Evolutionary conservation across 2,113 vertebrate species (phyloP), one percentile per base, ranked within the genome.

Genomic region (Coracopsis vasa): DNA sequence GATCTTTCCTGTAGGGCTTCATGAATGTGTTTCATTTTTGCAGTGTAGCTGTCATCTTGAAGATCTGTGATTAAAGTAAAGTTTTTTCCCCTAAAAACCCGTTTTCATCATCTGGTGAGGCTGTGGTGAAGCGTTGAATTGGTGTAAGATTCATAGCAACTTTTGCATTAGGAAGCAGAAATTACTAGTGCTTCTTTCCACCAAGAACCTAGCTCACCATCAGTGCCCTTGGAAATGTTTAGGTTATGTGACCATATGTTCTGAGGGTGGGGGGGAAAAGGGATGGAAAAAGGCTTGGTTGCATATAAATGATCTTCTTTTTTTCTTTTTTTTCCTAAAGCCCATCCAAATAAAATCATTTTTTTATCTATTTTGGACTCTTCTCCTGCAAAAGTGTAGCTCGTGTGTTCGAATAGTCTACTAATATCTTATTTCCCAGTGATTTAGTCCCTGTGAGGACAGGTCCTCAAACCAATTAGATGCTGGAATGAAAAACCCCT

Each of bases 11-110:
- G 64, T 80, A 79, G 88, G 94, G 69, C 81, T 88, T 92, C 88
- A 54, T 91, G 86, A 93, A 91, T 91, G 85, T 79, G 77, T 96
- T 97, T 96, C 77, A 89, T 93, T 97, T 97, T 94, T 92, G 66
- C 86, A 71, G 47, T 19, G 3, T 86, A 93, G 83, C 92, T 96
- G 95, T 96, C 92, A 84, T 88, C 73, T 83, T 93, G 74, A 92
- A 92, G 75, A 95, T 92, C n/a, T 51, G 58, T 94, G 94, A 97
- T 96, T 95, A 96, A 95, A 96, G 75, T 50, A 77, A 75, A 54
- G 65, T 42, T 92, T 91, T 91, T 64, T 23, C 23, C 60, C 58
- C 80, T 81, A 69, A 95, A 88, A 56, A 44, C 45, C 39, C n/a
- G 24, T 90, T 91, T 94, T 92, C 21, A 27, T 94, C 83, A 87